Base-by-base conservation (phyloP, 2,797 vertebrate genomes). In the Champsocephalus gunnari region DNA sequence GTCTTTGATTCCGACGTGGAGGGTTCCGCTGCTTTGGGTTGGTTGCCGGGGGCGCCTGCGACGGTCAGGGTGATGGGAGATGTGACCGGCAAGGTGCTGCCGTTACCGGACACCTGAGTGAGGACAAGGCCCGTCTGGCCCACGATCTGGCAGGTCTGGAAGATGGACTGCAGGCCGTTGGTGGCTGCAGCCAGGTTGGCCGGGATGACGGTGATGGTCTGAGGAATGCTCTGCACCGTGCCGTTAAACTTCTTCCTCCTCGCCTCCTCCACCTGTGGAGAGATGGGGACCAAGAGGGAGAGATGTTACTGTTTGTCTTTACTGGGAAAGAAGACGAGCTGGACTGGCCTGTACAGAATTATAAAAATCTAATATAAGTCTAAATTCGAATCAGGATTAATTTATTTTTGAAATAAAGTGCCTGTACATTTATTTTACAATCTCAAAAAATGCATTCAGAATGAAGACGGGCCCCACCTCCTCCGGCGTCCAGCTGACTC, bases 401-500 rank as follows among this genome's bases (percentile, higher is more conserved):
- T 28, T 28, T 16, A 48, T 3, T 48, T 28, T 12, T 28, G 32
- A 50, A 16, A 51, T 41, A 41, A 65, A 65, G 48, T 13, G 16
- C n/a, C 17, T 7, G 12, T 13, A 1, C 13, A 28, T 7, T 32
- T 28, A 32, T 12, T 38, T 38, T 9, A 28, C 28, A 28, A 28
- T 28, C 28, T 28, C 4, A 28, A 38, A 38, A 38, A 38, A 9
- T 38, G 34, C 34, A 59, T 3, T 10, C 8, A 16, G 44, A 14
- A 2, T 41, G 13, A 3, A 12, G 55, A 24, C 0, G 53, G n/a
- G 24, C 58, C 72, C 1, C 1, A 93, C 92, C 92, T 99, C 98
- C 87, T 99, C 98, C 0, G 98, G 98, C 0, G 98, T 99, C 98
- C 98, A 99, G 85, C 98, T 99, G 73, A 99, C 97, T 7, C 98